Evolutionary conservation across 37 sponge, comb jelly and placozoan genomes (phyloP).

Genomic region (Theonella swinhoei): DNA sequence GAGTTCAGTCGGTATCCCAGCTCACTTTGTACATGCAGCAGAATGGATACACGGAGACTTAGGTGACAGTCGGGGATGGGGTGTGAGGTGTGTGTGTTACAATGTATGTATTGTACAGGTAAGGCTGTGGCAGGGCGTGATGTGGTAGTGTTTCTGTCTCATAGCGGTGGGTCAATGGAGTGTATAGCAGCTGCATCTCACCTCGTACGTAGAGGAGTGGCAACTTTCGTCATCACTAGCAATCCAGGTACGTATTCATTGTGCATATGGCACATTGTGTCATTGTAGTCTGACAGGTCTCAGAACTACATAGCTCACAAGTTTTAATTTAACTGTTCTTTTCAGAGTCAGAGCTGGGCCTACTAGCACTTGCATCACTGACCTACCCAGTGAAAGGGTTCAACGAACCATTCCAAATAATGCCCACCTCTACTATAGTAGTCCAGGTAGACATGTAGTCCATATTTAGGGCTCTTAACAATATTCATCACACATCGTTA

Average conservation of each 20-base stretch:
- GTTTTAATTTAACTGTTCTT: too few species aligned
- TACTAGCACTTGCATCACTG: slow-evolving; percentile 22
- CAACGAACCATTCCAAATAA: slow-evolving; percentile 63
- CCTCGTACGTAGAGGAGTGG: slow-evolving; percentile 20
- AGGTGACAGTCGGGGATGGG: slow-evolving; percentile 41
- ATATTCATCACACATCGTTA: background rate
- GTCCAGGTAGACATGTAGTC: slow-evolving; percentile 60
- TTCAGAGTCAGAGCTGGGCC: slow-evolving; percentile 56
- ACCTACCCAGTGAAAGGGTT: slow-evolving; percentile 26
- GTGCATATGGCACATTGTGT: background rate
- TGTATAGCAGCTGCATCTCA: slow-evolving; percentile 58
- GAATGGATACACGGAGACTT: slow-evolving; percentile 88
- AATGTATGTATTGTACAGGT: slow-evolving; percentile 30
- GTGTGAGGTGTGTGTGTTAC: background rate
- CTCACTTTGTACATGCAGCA: slow-evolving; percentile 75
- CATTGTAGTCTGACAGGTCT: background rate
- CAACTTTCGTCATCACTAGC: background rate
- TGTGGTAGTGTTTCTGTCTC: slow-evolving; percentile 77
- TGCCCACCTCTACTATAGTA: slow-evolving; percentile 69
- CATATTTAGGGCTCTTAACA: background rate
- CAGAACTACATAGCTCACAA: too few species aligned
- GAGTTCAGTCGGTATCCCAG: slow-evolving; percentile 65
- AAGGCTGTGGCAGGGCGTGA: slow-evolving; percentile 59
- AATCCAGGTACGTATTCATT: background rate
- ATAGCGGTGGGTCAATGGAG: slow-evolving; percentile 81